Evolutionary conservation across 2,113 vertebrate species (phyloP), one percentile per base, ranked within the genome.

Genomic region (Heliornis fulica): DNA sequence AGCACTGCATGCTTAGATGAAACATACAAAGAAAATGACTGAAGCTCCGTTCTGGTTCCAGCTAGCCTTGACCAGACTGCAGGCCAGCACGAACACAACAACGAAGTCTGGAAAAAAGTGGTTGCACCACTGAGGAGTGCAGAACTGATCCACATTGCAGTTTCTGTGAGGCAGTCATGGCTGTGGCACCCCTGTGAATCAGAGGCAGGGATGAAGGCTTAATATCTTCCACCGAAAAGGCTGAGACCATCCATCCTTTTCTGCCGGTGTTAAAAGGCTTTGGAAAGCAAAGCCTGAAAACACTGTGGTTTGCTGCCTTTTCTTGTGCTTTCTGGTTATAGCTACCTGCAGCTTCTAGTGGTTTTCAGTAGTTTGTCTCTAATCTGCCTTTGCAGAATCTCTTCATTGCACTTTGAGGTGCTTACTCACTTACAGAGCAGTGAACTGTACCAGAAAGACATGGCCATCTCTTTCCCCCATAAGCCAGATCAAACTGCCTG

Each of bases 371-470:
- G 25, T 63, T 41, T 61, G 17, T 46, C 28, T 46, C 31, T 45
- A 22, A 51, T 51, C 36, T 88, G 59, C 23, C 26, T 81, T 46
- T 68, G 31, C 14, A 48, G 60, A 82, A 63, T 25, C 38, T 63
- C 45, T n/a, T 77, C 20, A 26, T 2, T 54, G 19, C 41, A 45
- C 78, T 95, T 90, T 12, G 7, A 56, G 29, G 54, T 89, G 41
- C 85, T 89, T 65, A 78, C 66, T 87, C 40, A 61, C 29, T 56
- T 31, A 89, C 34, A 91, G 86, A 93, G 57, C 41, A 57, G 31
- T 29, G 43, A 87, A 40, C 72, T 40, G 64, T 59, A 54, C 53
- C 77, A 91, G 31, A 4, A 93, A 70, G 61, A 69, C 7, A 21
- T 21, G 4, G 13, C 41, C 28, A 32, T 57, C 36, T 89, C 66